A percentile compares a stretch with the other conserved stretches of the same genome.
phyloP scores from a whole-genome alignment of 2,113 vertebrate genomes.

The Microcebus jonahi region DNA sequence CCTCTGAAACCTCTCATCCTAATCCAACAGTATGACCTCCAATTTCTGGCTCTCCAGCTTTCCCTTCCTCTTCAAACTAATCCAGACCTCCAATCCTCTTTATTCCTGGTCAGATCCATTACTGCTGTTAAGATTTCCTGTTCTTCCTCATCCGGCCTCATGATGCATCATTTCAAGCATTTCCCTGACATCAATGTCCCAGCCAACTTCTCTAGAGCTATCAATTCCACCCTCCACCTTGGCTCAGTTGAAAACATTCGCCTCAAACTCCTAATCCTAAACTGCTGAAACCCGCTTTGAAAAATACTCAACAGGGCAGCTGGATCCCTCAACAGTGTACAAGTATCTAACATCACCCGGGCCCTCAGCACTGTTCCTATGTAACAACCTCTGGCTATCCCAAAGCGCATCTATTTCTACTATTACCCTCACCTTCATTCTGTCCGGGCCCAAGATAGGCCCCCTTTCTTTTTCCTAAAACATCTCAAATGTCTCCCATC shows the following conservation, averaged over 20 bases:
- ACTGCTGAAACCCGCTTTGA: background rate
- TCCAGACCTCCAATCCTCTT: background rate
- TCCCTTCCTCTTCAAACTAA: background rate
- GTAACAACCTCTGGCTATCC: background rate
- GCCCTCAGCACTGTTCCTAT: background rate
- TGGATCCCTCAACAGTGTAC: background rate
- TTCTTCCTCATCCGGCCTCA: background rate
- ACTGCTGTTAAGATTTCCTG: background rate
- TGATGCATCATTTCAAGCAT: background rate
- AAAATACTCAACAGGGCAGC: background rate
- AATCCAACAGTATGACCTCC: background rate
- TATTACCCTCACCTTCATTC: background rate
- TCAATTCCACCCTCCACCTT: background rate
- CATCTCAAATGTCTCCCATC: background rate
- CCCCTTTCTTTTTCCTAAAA: background rate
- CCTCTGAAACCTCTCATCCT: background rate
- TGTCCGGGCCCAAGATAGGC: background rate
- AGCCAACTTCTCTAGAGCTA: background rate
- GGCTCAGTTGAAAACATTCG: background rate
- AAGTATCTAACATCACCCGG: background rate
- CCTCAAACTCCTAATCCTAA: background rate
- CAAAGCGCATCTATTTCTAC: background rate
- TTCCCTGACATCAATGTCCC: background rate
- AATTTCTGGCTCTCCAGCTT: background rate
- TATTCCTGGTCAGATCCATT: background rate